Conservation (phyloP, 2,888 invertebrate species). For the Cephus runcator region DNA sequence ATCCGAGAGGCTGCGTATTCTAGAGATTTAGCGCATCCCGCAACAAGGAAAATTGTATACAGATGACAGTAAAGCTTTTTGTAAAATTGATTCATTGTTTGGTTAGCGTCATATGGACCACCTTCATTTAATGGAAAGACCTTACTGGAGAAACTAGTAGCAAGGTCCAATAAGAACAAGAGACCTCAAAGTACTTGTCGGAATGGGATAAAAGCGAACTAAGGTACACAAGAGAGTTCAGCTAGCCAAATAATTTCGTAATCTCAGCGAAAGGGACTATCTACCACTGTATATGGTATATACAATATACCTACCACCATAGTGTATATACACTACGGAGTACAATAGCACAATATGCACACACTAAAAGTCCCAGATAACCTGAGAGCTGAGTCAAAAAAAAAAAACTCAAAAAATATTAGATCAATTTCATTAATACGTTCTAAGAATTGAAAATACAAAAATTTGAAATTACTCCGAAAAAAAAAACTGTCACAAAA, state of each 20-base stretch:
- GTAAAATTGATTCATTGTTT: not conserved
- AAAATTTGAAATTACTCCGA: too few relatives aligned
- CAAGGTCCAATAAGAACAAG: not conserved
- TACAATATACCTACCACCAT: too few relatives aligned
- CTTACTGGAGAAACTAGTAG: not conserved
- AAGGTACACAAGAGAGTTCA: too few relatives aligned
- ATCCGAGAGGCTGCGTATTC: not conserved
- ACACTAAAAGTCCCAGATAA: not conserved
- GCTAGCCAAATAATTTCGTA: too few relatives aligned
- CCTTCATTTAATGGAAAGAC: not conserved
- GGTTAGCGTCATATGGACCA: not conserved
- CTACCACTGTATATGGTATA: too few relatives aligned
- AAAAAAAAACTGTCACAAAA: too few relatives aligned
- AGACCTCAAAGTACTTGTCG: not conserved
- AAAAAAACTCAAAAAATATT: too few relatives aligned
- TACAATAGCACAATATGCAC: not conserved
- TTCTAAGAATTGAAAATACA: too few relatives aligned
- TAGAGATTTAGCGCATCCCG: not conserved
- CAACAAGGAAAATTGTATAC: not conserved
- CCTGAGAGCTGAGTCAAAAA: not conserved
- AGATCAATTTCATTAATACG: too few relatives aligned
- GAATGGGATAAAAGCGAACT: too few relatives aligned
- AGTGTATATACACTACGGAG: too few relatives aligned
- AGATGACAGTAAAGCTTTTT: not conserved
- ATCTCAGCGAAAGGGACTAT: too few relatives aligned